phyloP scores from a whole-genome alignment of 2,797 vertebrate genomes.

The Poeciliopsis turneri region DNA sequence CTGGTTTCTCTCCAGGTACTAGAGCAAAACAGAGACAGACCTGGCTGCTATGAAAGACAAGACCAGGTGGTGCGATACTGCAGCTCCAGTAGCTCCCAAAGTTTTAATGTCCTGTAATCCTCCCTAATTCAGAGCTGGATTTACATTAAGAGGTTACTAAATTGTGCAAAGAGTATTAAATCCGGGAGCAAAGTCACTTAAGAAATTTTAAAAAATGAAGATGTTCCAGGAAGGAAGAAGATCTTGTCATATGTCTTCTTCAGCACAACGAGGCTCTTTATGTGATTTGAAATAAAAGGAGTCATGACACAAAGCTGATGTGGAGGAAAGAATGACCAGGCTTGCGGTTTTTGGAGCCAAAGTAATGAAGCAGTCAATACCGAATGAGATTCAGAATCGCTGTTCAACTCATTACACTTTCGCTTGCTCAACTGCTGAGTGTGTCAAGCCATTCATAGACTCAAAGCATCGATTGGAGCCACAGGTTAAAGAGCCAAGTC shows the following conservation, averaged over 20 bases:
- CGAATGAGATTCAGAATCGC: conserved; percentile 48
- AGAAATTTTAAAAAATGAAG: conserved; percentile 51
- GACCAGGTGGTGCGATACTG: conserved; percentile 45
- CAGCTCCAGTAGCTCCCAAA: conserved; percentile 51
- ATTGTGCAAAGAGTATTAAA: conserved; percentile 60
- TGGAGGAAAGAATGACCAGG: conserved; percentile 34
- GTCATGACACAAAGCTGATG: conserved; percentile 26
- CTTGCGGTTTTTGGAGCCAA: conserved; percentile 47
- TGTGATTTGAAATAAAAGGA: conserved; percentile 20
- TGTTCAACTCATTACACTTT: conserved; percentile 64
- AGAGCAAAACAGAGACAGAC: conserved; percentile 34
- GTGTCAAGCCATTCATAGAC: conserved; percentile 31
- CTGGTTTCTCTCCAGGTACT: conserved; percentile 44
- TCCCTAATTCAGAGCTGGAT: conserved; percentile 52
- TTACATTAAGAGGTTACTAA: conserved; percentile 55
- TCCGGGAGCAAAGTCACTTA: conserved; percentile 62
- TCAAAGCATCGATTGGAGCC: conserved; percentile 39
- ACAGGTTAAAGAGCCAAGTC: conserved; percentile 13
- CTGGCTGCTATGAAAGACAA: conserved; percentile 31
- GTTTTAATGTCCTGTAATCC: conserved; percentile 67
- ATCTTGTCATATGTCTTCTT: conserved; percentile 18
- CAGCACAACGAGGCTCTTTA: conserved; percentile 18
- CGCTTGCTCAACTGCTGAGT: conserved; percentile 63
- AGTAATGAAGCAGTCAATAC: conserved; percentile 46
- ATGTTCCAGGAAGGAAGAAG: conserved; percentile 9